Conservation (phyloP, 2,113 vertebrate genomes). For the Mionectes macconnelli region DNA sequence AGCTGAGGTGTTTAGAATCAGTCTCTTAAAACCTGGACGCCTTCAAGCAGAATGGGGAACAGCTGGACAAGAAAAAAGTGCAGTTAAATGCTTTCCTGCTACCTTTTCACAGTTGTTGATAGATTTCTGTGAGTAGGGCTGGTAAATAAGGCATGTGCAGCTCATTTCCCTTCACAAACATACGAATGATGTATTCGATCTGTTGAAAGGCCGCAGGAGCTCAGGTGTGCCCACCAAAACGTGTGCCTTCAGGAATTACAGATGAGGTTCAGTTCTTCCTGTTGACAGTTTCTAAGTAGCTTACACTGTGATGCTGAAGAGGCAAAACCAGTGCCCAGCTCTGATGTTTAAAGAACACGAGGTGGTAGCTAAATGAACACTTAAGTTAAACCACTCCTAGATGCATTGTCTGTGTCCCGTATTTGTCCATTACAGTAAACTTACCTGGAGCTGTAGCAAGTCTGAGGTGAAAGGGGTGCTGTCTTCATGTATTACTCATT, state of each 20-base stretch:
- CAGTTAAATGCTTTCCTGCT: not conserved
- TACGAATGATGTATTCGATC: accelerated
- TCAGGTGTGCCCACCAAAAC: not conserved
- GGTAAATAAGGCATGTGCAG: not conserved
- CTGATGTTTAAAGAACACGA: not conserved
- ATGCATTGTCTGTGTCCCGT: not conserved
- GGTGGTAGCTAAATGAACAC: not conserved
- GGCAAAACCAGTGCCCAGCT: not conserved
- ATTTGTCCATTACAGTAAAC: not conserved
- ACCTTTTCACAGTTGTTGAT: accelerated
- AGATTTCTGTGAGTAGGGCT: not conserved
- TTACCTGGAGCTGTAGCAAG: not conserved
- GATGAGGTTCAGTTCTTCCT: not conserved
- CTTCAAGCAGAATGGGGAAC: not conserved
- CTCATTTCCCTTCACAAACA: not conserved
- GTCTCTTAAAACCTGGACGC: not conserved
- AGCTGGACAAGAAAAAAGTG: not conserved
- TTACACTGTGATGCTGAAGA: not conserved
- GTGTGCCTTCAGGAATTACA: not conserved
- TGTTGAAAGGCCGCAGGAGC: not conserved
- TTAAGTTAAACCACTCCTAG: not conserved
- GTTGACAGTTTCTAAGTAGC: not conserved
- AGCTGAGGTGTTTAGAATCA: not conserved
- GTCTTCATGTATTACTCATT: not conserved
- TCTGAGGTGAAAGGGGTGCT: not conserved